A percentile compares a stretch with the other conserved stretches of the same genome.
Conservation (phyloP, 2,113 vertebrate species). For the Eptatretus burgeri region DNA sequence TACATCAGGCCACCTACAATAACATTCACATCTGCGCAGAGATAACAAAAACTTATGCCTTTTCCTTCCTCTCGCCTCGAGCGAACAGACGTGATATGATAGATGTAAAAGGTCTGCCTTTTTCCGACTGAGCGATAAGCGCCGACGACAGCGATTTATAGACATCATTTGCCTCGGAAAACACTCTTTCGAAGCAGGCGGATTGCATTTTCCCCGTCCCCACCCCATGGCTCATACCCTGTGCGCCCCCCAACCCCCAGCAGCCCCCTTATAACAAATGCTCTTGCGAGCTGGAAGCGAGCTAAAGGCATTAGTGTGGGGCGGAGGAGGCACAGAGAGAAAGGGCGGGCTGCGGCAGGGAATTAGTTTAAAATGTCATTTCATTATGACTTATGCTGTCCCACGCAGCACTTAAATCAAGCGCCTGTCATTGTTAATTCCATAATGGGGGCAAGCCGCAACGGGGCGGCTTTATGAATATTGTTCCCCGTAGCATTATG, state of each 20-base stretch:
- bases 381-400: slow-evolving; percentile 5
- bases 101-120: not conserved
- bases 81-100: not conserved
- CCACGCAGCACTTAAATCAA: slow-evolving; percentile 3
- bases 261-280: not conserved
- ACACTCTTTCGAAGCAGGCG: slow-evolving; percentile 1
- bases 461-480: not conserved
- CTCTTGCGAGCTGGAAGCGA: slow-evolving; percentile 4
- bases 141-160: slow-evolving; percentile 4
- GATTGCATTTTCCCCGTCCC: not conserved
- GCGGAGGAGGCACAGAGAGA: not conserved
- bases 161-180: slow-evolving; percentile 5
- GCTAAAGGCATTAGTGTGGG: not conserved
- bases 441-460: not conserved
- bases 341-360: not conserved
- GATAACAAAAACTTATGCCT: too few species aligned
- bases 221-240: not conserved
- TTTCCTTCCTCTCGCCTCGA: too few species aligned
- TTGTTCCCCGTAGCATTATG: slow-evolving; percentile 2
- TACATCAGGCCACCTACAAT: too few species aligned
- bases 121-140: slow-evolving; percentile 1
- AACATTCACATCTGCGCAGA: too few species aligned
- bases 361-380: slow-evolving; percentile 7
- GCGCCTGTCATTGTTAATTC: slow-evolving; percentile 5
- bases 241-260: not conserved